Base-by-base conservation (phyloP, 2,888 invertebrate genomes). In the Dyspetes luteomarginatus region DNA sequence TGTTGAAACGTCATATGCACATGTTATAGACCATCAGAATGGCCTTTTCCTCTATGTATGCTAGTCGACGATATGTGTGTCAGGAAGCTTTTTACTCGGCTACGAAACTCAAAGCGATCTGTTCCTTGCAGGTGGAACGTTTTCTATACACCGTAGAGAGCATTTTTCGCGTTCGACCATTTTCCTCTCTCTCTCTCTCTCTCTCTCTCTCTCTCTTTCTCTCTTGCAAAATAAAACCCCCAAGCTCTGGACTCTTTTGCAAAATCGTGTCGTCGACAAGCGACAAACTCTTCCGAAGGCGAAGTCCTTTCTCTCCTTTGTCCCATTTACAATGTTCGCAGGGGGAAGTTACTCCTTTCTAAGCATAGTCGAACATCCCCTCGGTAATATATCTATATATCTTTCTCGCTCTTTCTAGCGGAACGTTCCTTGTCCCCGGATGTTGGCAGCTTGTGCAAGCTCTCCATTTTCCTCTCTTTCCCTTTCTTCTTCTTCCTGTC, bases 241-340 rank as follows among this genome's bases (percentile, higher is more conserved):
- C 4, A 12, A 17, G 19, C 36, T 36, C 30, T 15, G 30, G 30
- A 4, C 26, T 48, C n/a, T 52, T 19, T 60, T 24, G 19, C 22
- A 22, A 26, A 64, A 77, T 56, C 64, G 24, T 65, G 78, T 60
- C 58, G 56, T 52, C 58, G 78, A 65, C 56, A 78, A 58, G 72
- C 22, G 69, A 45, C 45, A 65, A 72, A 72, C 58, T 48, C 45
- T 58, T 67, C 15, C 56, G 52, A 78, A 78, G 50, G 78, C 28
- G 65, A 56, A 76, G 45, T 52, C 67, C 62, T 72, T 72, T 67
- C 58, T 72, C 52, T 58, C 71, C 62, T 72, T 72, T 67, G 65
- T 72, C 52, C 78, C 52, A 60, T 78, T 67, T 60, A 28, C 41
- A 36, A n/a, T 43, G 41, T 43, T 28, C 22, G 28, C 17, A 26